phyloP scores from a whole-genome alignment of 2,797 vertebrate genomes.

The Premnoplex brunnescens region DNA sequence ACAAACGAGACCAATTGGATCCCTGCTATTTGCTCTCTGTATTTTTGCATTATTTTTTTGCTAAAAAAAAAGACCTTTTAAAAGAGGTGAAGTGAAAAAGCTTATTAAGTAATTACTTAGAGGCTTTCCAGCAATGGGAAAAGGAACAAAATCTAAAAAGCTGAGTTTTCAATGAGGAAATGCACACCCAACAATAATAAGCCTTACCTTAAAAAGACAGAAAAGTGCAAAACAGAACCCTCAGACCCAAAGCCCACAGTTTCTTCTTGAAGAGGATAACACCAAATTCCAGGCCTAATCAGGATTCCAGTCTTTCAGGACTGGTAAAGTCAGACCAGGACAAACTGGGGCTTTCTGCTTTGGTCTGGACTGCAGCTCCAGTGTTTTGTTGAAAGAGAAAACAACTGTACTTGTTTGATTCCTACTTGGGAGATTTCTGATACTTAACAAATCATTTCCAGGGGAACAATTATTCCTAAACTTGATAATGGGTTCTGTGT shows the following conservation, averaged over 20 bases:
- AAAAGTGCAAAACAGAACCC: background rate
- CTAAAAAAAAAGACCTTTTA: background rate
- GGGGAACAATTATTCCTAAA: conserved; percentile 20
- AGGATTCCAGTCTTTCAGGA: background rate
- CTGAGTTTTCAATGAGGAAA: background rate
- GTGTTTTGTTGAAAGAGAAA: background rate
- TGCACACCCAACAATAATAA: background rate
- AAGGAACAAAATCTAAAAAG: background rate
- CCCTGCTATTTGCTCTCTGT: background rate
- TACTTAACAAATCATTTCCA: background rate
- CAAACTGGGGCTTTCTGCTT: background rate
- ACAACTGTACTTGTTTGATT: background rate
- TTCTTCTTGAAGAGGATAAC: background rate
- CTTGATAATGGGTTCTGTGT: background rate
- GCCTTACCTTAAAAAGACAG: background rate
- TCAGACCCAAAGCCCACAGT: background rate
- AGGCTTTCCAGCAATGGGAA: background rate
- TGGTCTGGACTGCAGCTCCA: background rate
- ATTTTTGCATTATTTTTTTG: background rate
- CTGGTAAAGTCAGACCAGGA: background rate
- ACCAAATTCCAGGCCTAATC: background rate
- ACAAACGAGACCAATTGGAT: background rate
- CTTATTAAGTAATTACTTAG: conserved; percentile 35
- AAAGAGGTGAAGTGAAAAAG: conserved; percentile 27
- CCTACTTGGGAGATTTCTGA: background rate